phyloP scores from a whole-genome alignment of 2,797 vertebrate genomes.

The Chloroceryle amazona region DNA sequence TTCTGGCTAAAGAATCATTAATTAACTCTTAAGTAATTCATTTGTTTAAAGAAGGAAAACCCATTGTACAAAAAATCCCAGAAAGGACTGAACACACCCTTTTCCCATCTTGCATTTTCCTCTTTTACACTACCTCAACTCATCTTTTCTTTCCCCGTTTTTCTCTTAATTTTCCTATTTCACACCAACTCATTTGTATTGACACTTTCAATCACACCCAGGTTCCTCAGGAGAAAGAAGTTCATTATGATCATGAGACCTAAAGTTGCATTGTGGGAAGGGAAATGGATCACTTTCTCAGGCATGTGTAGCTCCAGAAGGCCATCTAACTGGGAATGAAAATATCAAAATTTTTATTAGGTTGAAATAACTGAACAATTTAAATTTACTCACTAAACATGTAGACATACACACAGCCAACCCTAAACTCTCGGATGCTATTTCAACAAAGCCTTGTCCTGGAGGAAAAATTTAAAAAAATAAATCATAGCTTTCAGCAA shows the following conservation, averaged over 20 bases:
- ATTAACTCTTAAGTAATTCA: not conserved
- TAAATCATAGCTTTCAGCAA: not conserved
- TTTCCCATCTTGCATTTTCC: not conserved
- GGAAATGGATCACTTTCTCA: not conserved
- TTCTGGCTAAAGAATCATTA: not conserved
- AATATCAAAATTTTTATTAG: not conserved
- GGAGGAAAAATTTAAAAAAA: not conserved
- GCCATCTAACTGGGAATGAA: not conserved
- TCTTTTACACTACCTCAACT: not conserved
- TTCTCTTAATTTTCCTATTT: not conserved
- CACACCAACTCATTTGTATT: not conserved
- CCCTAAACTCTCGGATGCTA: not conserved
- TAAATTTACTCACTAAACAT: not conserved
- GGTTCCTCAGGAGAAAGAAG: not conserved
- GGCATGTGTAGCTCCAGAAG: not conserved
- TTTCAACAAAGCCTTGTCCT: not conserved
- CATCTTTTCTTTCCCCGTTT: not conserved
- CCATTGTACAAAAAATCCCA: not conserved
- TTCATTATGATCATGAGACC: not conserved
- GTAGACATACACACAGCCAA: not conserved
- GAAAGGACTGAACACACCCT: not conserved
- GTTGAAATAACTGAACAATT: not conserved
- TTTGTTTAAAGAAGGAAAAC: not conserved
- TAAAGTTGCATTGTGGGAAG: not conserved
- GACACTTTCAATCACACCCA: not conserved